phyloP scores from a whole-genome alignment of 2,797 vertebrate species.

The Aulostomus chinensis region DNA sequence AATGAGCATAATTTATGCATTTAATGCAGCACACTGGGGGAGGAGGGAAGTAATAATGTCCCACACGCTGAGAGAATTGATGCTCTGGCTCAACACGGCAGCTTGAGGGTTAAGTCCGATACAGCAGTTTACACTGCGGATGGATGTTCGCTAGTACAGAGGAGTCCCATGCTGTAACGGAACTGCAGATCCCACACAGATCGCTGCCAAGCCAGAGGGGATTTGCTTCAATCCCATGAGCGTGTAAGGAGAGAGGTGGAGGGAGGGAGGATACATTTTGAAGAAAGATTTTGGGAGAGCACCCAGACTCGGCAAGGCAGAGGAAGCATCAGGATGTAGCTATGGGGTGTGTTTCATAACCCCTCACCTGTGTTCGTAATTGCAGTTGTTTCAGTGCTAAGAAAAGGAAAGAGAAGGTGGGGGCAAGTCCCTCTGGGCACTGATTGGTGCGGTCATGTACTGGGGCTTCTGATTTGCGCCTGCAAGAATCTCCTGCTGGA shows the following conservation, averaged over 20 bases:
- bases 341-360: constrained; percentile 40
- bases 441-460: constrained; percentile 54
- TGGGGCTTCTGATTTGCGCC: constrained; percentile 55
- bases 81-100: constrained; percentile 30
- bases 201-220: constrained; percentile 72
- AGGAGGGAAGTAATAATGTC: constrained; percentile 25
- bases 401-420: constrained; percentile 32
- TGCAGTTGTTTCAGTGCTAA: constrained; percentile 39
- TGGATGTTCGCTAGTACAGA: constrained; percentile 79
- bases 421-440: constrained; percentile 30
- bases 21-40: constrained; percentile 62
- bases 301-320: constrained; percentile 23
- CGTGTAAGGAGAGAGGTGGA: constrained; percentile 33
- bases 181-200: constrained; percentile 80
- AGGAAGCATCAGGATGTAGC: constrained; percentile 31
- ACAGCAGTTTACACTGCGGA: constrained; percentile 86
- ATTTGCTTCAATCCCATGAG: constrained; percentile 64
- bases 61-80: constrained; percentile 38
- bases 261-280: constrained; percentile 24
- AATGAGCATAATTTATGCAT: constrained; percentile 51
- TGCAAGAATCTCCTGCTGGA: constrained; percentile 68
- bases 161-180: constrained; percentile 77
- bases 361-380: constrained; percentile 65
- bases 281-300: constrained; percentile 37
- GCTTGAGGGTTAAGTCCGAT: constrained; percentile 79